Conservation (phyloP, 1,140 invertebrate species). For the Cryptotermes secundus region DNA sequence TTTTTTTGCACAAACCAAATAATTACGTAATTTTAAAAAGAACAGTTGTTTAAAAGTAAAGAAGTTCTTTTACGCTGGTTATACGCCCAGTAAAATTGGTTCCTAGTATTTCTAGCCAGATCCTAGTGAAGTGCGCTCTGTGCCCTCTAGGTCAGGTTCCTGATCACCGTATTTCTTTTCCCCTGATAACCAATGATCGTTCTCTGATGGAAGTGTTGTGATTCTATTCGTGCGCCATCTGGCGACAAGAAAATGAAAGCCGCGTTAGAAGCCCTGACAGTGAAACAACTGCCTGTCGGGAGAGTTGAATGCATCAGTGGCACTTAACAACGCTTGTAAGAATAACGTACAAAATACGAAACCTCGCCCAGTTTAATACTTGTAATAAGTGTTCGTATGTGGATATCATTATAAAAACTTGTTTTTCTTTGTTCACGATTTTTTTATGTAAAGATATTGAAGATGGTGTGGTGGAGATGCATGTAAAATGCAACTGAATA, state of each 20-base stretch:
- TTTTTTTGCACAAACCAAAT: constrained; percentile 18
- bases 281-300: constrained; percentile 8
- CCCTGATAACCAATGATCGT: constrained; percentile 3
- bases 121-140: not conserved
- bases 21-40: constrained; percentile 20
- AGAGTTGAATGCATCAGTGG: not conserved
- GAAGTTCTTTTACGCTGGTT: constrained; percentile 1
- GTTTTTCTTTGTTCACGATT: constrained; percentile 36
- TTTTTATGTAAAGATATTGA: constrained; percentile 36
- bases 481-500: constrained; percentile 36
- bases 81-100: constrained; percentile 11
- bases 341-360: constrained; percentile 41
- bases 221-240: constrained; percentile 23
- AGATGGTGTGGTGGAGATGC: constrained; percentile 33
- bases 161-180: not conserved
- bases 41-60: not conserved
- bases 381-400: constrained; percentile 42
- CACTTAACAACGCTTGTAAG: constrained; percentile 37
- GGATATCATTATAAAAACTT: constrained; percentile 39
- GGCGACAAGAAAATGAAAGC: not conserved
- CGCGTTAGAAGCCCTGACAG: not conserved
- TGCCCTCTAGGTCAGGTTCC: not conserved
- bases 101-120: not conserved
- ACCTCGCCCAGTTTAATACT: constrained; percentile 41
- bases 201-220: constrained; percentile 28